Evolutionary conservation across 2,797 vertebrate species (phyloP), one percentile per base, ranked within the genome.

Genomic region (Rhincodon typus): DNA sequence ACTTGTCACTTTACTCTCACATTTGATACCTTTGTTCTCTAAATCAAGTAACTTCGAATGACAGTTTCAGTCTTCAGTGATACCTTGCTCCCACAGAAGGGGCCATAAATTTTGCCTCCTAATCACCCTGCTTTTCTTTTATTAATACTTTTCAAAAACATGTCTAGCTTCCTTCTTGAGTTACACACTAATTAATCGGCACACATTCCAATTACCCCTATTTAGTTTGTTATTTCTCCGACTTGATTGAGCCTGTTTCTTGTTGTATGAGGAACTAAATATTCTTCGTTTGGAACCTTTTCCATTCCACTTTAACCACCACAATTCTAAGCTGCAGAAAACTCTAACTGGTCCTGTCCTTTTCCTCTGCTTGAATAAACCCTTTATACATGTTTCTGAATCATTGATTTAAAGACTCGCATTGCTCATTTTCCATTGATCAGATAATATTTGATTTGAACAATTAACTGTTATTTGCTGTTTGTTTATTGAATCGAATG

Each of bases 301-400:
- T 34, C 74, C 34, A 30, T n/a, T 34, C n/a, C 6, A 3, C n/a
- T 79, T 13, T 79, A 0, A 38, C 15, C 12, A 0, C 34, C 15
- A 15, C 34, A 79, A 15, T 12, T n/a, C 15, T n/a, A n/a, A 3
- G 2, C 34, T 3, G 3, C 23, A 1, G 10, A 12, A 12, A 0
- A 7, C 34, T 34, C 7, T 0, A 77, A 8, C 1, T 30, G 30
- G 27, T 1, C 0, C 30, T 30, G 6, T 3, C 72, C 27, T 77
- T 77, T 10, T 2, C 38, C 1, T 38, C 77, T 77, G n/a, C 77
- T 17, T 82, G 34, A 3, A 15, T 0, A 13, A n/a, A 79, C 1
- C 17, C n/a, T 1, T 4, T 38, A 12, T 57, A 57, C 57, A 0
- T 82, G 13, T 6, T 42, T 3, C 4, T 4, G 0, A 42, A 38